phyloP scores from a whole-genome alignment of 2,888 invertebrate species.

The Hyles lineata region DNA sequence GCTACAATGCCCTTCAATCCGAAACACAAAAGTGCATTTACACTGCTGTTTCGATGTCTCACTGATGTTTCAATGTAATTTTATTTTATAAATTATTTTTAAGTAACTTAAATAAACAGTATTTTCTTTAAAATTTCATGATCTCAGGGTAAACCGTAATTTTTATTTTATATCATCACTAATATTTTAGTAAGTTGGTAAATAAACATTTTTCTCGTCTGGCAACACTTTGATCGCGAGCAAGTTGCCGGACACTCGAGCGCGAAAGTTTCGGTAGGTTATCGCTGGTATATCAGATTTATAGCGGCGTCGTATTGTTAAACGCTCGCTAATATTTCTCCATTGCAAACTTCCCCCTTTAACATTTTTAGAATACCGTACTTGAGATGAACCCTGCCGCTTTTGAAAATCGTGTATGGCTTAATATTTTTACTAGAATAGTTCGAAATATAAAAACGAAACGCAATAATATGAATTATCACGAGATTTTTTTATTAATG shows the following conservation, averaged over 20 bases:
- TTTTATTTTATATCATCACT: no score
- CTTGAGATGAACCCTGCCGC: neutral
- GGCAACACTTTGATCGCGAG: slow-evolving; percentile 9
- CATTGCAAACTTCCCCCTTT: slow-evolving; percentile 39
- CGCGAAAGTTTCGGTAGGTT: slow-evolving; percentile 42
- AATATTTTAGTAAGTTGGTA: neutral
- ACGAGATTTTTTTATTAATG: no score
- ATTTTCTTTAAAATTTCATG: no score
- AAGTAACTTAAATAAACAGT: no score
- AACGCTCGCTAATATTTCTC: slow-evolving; percentile 46
- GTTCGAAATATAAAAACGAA: no score
- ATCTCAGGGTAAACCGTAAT: no score
- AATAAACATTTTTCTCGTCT: neutral
- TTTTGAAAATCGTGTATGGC: neutral
- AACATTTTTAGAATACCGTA: slow-evolving; percentile 11
- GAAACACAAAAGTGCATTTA: no score
- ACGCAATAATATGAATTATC: no score
- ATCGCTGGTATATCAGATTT: slow-evolving; percentile 47
- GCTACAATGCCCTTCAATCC: no score
- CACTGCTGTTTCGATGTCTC: no score
- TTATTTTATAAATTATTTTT: no score
- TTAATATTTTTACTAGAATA: neutral
- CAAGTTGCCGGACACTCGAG: slow-evolving; percentile 37
- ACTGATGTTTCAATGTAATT: no score
- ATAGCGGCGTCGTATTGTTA: slow-evolving; percentile 47